Conservation (phyloP, 2,113 vertebrate genomes). For the Leptodactylus fuscus region DNA sequence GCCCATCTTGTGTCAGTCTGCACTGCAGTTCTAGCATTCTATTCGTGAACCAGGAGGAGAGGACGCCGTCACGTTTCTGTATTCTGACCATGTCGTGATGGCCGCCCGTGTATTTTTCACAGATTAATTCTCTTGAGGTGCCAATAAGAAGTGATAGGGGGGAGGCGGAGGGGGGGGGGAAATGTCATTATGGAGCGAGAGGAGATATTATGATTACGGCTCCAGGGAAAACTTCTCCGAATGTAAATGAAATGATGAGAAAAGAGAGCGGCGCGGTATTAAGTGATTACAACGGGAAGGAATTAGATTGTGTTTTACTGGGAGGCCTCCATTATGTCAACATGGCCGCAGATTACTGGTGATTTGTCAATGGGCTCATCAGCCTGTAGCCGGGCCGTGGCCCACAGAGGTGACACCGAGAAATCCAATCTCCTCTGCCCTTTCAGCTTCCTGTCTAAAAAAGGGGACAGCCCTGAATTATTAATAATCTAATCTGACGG, state of each 20-base stretch:
- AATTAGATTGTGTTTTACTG: too few species aligned
- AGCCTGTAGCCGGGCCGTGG: too few species aligned
- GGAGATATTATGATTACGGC: conserved; percentile 43
- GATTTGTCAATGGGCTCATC: too few species aligned
- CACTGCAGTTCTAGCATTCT: neutral
- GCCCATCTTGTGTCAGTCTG: neutral
- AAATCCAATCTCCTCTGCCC: too few species aligned
- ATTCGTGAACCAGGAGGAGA: neutral
- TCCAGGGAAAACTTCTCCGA: conserved; percentile 39
- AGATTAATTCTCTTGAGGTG: neutral
- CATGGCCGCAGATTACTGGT: neutral
- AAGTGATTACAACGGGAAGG: conserved; percentile 39
- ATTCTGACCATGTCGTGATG: neutral
- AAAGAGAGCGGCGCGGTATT: too few species aligned
- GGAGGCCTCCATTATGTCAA: neutral
- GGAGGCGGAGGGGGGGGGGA: neutral
- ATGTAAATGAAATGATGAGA: conserved; percentile 17
- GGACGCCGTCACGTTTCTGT: neutral
- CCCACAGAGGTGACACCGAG: too few species aligned
- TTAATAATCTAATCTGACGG: too few species aligned
- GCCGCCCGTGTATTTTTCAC: neutral
- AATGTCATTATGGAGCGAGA: conserved; percentile 18
- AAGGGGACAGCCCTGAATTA: too few species aligned
- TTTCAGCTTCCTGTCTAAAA: too few species aligned
- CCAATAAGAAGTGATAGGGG: neutral